Percentiles rank a stretch among this genome's conserved stretches.
phyloP scores from a whole-genome alignment of 2,113 vertebrate genomes.

The Eidolon helvum region DNA sequence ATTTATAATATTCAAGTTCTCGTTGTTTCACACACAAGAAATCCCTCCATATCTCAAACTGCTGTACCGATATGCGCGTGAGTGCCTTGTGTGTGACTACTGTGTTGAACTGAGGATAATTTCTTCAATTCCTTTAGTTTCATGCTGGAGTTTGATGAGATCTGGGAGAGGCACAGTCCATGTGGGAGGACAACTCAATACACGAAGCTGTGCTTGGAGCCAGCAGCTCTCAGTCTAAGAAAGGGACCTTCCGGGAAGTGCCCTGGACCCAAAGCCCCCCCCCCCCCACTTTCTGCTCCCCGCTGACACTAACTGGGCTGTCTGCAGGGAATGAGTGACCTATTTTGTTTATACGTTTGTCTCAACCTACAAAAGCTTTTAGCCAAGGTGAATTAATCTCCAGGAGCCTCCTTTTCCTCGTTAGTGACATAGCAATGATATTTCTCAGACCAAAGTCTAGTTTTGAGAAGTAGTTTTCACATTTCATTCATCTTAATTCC shows the following conservation, averaged over 20 bases:
- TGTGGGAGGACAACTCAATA: fast-evolving
- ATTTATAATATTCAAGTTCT: background rate
- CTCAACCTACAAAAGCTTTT: background rate
- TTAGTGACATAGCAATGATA: background rate
- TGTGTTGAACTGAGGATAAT: background rate
- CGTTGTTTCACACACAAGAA: background rate
- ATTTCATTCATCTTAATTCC: background rate
- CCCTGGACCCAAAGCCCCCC: background rate
- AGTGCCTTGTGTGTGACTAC: background rate
- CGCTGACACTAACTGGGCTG: background rate
- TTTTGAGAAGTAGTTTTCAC: background rate
- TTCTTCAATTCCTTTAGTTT: background rate
- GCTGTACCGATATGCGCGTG: fast-evolving
- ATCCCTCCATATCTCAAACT: background rate
- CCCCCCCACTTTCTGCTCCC: too few relatives aligned
- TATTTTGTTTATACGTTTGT: background rate
- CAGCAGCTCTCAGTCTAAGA: background rate
- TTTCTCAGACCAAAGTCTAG: background rate
- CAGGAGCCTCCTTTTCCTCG: background rate
- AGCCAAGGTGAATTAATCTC: background rate
- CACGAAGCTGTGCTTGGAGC: background rate
- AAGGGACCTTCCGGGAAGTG: background rate
- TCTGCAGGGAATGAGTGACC: too few relatives aligned
- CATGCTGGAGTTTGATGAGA: background rate
- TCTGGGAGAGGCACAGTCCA: background rate